Evolutionary conservation across 2,888 invertebrate genomes (phyloP).

Genomic region (Cloeon dipterum): DNA sequence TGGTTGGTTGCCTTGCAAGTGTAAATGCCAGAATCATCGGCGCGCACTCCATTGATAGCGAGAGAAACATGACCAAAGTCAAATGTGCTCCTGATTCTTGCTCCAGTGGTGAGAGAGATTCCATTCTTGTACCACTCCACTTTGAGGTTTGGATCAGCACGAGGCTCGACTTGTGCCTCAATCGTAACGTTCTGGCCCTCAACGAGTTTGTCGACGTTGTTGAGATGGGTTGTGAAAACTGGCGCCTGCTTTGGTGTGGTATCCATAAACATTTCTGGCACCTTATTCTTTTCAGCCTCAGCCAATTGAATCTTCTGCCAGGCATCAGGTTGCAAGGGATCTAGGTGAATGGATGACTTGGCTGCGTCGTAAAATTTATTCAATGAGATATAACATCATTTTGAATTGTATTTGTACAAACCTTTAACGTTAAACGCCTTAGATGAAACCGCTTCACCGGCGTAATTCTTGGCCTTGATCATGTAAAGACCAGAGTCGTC

Average conservation of each 20-base stretch:
- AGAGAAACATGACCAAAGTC: constrained; percentile 92
- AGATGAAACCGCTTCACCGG: constrained; percentile 85
- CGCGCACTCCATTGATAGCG: constrained; percentile 64
- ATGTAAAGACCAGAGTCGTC: constrained; percentile 84
- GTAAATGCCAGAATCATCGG: constrained; percentile 86
- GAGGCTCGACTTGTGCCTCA: constrained; percentile 78
- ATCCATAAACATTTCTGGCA: constrained; percentile 70
- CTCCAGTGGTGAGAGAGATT: constrained; percentile 56
- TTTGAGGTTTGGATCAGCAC: constrained; percentile 65
- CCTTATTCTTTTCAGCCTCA: constrained; percentile 63
- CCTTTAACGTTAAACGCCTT: constrained; percentile 71
- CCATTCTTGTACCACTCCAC: constrained; percentile 89
- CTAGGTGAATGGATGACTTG: constrained; percentile 55
- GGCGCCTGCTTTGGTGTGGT: constrained; percentile 75
- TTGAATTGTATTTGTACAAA: too few species aligned
- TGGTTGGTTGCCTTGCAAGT: constrained; percentile 86
- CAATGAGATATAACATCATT: too few species aligned
- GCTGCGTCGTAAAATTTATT: too few species aligned
- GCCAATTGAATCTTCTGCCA: constrained; percentile 81
- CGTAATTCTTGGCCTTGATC: constrained; percentile 81
- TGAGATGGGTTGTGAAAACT: constrained; percentile 81
- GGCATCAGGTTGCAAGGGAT: constrained; percentile 70
- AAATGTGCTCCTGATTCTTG: constrained; percentile 77
- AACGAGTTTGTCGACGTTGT: constrained; percentile 56
- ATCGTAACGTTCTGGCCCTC: constrained; percentile 73